phyloP scores from a whole-genome alignment of 2,797 vertebrate species.

The Argentina silus region DNA sequence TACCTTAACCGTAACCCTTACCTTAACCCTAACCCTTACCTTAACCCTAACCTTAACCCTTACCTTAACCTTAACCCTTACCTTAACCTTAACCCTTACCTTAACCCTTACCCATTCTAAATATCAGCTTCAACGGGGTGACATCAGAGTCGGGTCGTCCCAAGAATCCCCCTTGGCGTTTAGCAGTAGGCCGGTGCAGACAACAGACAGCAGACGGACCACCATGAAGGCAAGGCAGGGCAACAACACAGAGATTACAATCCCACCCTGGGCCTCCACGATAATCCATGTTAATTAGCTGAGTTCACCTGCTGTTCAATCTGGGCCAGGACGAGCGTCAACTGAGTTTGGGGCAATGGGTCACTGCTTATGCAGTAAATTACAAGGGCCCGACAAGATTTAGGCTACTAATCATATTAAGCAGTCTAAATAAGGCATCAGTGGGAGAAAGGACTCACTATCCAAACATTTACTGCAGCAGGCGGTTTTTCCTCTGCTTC shows the following conservation, averaged over 20 bases:
- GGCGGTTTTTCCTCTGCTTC: background rate
- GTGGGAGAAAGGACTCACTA: background rate
- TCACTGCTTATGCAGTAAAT: background rate
- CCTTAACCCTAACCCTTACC: background rate
- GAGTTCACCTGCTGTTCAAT: slow-evolving; percentile 10
- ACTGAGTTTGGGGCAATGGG: background rate
- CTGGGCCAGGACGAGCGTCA: background rate
- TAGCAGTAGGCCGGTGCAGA: background rate
- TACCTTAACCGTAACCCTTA: no score
- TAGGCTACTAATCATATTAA: background rate
- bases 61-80: no score
- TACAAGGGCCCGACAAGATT: background rate
- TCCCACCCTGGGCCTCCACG: background rate
- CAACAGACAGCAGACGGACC: slow-evolving; percentile 27
- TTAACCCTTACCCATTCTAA: no score
- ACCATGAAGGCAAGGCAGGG: background rate
- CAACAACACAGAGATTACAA: slow-evolving; percentile 7
- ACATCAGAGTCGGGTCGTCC: no score
- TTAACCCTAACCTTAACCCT: no score
- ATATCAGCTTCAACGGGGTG: no score
- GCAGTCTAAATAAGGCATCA: no score
- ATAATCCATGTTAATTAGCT: slow-evolving; percentile 17
- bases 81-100: no score
- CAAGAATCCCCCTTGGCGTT: no score
- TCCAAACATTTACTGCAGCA: background rate